Base-by-base conservation (phyloP, 2,113 vertebrate species). In the Pachypanchax playfairii region DNA sequence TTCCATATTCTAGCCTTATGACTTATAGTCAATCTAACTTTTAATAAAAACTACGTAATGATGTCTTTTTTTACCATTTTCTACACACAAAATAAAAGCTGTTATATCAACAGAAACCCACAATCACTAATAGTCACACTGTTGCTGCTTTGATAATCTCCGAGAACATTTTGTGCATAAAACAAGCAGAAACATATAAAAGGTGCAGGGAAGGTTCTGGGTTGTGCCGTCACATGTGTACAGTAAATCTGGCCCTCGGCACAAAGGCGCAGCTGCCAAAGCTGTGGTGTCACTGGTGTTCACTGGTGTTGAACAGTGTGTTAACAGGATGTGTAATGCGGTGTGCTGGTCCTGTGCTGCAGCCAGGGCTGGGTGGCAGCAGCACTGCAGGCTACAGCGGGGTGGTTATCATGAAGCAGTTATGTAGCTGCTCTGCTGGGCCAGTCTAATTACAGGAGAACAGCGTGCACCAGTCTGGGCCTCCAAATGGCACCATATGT, bases 371-470 rank as follows among this genome's bases (percentile, higher is more conserved):
- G 80, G 75, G 77, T 75, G 83, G 83, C 80, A 84, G 62, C 74
- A 66, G 77, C 74, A 67, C 71, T 75, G 79, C 65, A 79, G 71
- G 79, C 74, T 88, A 75, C 83, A 87, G 85, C 84, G 79, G 77
- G 81, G 65, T 57, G 71, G 79, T 69, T 83, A 87, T 87, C 77
- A 80, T 77, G 80, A 70, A 80, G 79, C 83, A 85, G 84, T 88
- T 79, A 83, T 83, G 84, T 84, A 77, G 89, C 83, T 77, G 92
- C 91, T 85, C 83, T 88, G 92, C 89, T 92, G 90, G 92, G 86
- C 94, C 92, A 89, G 92, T 95, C 91, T 94, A 96, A 97, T 95
- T 95, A 96, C 94, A 94, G 94, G 90, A 93, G 92, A 96, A 95
- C 94, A 95, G 95, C 93, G 90, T 87, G 95, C 90, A 82, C 70